These are phyloP conservation scores for Dascillus cervinus DNA, from an alignment of 2,888 invertebrate species.

Conservation along the genomic window DNA sequence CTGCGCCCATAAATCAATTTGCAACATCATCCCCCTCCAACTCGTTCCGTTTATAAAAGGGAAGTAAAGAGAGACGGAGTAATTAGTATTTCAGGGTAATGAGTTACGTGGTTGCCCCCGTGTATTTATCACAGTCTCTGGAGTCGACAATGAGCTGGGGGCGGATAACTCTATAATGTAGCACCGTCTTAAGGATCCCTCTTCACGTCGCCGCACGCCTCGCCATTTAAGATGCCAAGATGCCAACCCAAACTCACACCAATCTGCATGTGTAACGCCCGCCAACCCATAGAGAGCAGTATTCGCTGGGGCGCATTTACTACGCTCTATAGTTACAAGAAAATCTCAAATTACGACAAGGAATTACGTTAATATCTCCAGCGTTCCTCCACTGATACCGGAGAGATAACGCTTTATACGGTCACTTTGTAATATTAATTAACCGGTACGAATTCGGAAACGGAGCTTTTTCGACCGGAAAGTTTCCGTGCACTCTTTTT, in stretches of 20 bases:
- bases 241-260: neutral
- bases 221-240: constrained; percentile 9
- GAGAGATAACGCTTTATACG: too few species aligned
- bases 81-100: constrained; percentile 36
- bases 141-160: constrained; percentile 31
- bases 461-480: too few species aligned
- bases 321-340: constrained; percentile 12
- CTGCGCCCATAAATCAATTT: too few species aligned
- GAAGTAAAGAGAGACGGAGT: too few species aligned
- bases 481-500: too few species aligned
- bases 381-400: too few species aligned
- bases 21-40: too few species aligned
- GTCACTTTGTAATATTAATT: too few species aligned
- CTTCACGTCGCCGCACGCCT: constrained; percentile 5
- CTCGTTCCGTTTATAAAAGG: too few species aligned
- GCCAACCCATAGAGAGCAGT: constrained; percentile 6
- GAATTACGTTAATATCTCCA: too few species aligned
- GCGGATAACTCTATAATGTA: constrained; percentile 31
- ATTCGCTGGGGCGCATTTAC: constrained; percentile 12
- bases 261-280: constrained; percentile 1
- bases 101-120: constrained; percentile 35
- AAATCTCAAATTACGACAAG: constrained; percentile 16
- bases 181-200: constrained; percentile 13
- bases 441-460: too few species aligned
- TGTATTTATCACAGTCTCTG: constrained; percentile 35